Evolutionary conservation across 2,888 invertebrate genomes (phyloP).

Genomic region (Rhimphoctona megacephalus): DNA sequence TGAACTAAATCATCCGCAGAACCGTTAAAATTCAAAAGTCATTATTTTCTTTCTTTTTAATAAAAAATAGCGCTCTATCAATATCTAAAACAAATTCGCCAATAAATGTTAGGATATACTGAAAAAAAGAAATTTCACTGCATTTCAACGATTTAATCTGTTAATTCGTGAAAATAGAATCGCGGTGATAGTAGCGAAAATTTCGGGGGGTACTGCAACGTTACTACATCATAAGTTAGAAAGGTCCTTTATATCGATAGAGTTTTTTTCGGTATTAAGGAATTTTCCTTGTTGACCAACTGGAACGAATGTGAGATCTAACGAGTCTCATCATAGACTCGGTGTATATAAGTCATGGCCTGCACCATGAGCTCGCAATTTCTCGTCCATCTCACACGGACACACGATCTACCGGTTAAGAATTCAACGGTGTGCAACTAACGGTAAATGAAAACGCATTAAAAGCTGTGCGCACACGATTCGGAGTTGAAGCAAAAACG

Average conservation of each 20-base stretch:
- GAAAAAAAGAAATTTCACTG: neutral
- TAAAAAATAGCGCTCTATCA: neutral
- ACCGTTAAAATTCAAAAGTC: neutral
- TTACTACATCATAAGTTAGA: neutral
- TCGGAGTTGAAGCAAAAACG: constrained; percentile 10
- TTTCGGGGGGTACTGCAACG: neutral
- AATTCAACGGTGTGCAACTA: constrained; percentile 68
- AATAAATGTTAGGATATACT: too few species aligned
- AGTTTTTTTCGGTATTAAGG: constrained; percentile 2
- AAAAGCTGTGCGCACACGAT: constrained; percentile 62
- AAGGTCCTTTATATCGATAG: neutral
- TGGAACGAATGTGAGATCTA: constrained; percentile 5
- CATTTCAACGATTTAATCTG: neutral
- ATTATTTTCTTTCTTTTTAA: too few species aligned
- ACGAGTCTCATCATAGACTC: constrained; percentile 16
- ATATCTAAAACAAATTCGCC: neutral
- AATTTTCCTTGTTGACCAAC: constrained; percentile 8
- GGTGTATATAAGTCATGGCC: constrained; percentile 40
- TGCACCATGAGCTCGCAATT: constrained; percentile 45
- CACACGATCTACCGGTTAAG: constrained; percentile 43
- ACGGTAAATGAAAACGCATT: constrained; percentile 78
- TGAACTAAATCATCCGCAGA: neutral
- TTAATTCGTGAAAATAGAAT: neutral
- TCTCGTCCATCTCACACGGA: constrained; percentile 39
- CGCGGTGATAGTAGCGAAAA: neutral